Evolutionary conservation across 2,797 vertebrate species (phyloP).

Genomic region (Megaceryle alcyon): DNA sequence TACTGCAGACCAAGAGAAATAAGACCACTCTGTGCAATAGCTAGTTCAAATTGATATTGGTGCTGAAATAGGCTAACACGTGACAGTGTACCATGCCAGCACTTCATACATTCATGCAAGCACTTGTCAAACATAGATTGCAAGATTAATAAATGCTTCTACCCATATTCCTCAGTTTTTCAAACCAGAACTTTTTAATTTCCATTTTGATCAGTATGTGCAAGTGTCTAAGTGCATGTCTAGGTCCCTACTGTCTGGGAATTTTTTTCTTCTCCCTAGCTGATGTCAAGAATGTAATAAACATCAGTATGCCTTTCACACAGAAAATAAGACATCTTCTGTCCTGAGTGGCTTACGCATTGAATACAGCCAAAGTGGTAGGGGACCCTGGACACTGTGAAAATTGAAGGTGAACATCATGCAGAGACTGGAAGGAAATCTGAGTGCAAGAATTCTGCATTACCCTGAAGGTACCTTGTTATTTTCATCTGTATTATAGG

Average conservation of each 20-base stretch:
- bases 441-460: not conserved
- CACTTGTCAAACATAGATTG: not conserved
- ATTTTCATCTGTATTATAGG: not conserved
- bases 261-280: not conserved
- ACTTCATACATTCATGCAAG: not conserved
- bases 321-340: not conserved
- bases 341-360: not conserved
- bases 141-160: not conserved
- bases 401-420: not conserved
- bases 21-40: not conserved
- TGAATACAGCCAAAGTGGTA: not conserved
- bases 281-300: not conserved
- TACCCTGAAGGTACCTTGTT: not conserved
- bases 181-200: constrained; percentile 22
- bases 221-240: not conserved
- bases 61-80: not conserved
- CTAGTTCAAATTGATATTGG: not conserved
- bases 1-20: not conserved
- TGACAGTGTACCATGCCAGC: not conserved
- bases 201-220: constrained; percentile 9
- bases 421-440: not conserved
- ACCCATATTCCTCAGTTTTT: not conserved
- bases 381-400: not conserved
- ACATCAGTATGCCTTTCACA: not conserved
- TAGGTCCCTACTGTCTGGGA: not conserved